Evolutionary conservation across 1,140 invertebrate genomes (phyloP).

Genomic region (Bemisia tabaci): DNA sequence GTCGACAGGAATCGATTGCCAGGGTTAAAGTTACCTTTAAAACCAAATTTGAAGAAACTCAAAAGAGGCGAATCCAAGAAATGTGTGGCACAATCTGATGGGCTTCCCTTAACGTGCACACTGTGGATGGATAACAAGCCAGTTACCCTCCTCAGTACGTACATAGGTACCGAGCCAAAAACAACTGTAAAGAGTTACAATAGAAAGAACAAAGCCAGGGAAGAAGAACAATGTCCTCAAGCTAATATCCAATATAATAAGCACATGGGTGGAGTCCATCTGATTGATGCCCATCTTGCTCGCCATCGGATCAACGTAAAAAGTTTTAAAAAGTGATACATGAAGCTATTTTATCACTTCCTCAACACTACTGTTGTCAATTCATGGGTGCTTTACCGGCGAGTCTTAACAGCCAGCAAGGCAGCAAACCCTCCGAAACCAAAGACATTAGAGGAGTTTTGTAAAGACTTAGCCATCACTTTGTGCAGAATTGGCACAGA

Average conservation of each 20-base stretch:
- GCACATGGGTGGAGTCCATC: constrained; percentile 6
- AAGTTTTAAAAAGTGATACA: constrained; percentile 4
- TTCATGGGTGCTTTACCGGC: neutral
- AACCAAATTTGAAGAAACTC: constrained; percentile 3
- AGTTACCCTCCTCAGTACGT: constrained; percentile 4
- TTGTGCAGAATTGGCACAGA: constrained; percentile 13
- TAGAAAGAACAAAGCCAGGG: constrained; percentile 1
- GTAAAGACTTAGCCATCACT: constrained; percentile 13
- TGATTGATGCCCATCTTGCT: neutral
- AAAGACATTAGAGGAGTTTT: constrained; percentile 7
- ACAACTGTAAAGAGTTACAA: constrained; percentile 1
- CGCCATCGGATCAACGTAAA: neutral
- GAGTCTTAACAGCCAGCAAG: neutral
- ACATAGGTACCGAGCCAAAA: neutral
- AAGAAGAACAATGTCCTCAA: neutral
- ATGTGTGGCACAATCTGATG: neutral
- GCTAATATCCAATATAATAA: neutral
- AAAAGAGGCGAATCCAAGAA: constrained; percentile 4
- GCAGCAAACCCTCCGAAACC: neutral
- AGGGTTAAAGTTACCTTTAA: neutral
- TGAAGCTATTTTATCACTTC: constrained; percentile 1
- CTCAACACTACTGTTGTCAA: neutral
- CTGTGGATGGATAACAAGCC: constrained; percentile 6
- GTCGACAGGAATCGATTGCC: neutral
- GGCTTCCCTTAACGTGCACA: neutral